Base-by-base conservation (phyloP, 2,888 invertebrate genomes). In the Melieria picta region DNA sequence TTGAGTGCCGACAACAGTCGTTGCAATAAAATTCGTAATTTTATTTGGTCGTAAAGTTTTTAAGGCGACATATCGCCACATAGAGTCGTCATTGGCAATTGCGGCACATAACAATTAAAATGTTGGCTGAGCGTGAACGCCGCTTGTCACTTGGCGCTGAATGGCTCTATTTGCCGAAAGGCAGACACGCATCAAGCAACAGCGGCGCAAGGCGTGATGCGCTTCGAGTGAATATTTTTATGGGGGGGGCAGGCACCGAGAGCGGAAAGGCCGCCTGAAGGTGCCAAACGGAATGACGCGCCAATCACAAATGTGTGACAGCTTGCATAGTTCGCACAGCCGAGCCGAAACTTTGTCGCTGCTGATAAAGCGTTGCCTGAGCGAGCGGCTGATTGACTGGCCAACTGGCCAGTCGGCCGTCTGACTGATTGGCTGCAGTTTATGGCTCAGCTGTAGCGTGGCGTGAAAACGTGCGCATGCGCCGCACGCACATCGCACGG, bases 391-490 rank as follows among this genome's bases (percentile, higher is more conserved):
- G 30, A 30, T 30, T 30, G 30, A 30, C 1, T 30, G 30, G 30
- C 30, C 30, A 30, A 30, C 30, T 30, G 30, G 30, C 30, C 30
- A 30, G 30, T 30, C 3, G 3, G 2, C 30, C 30, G 30, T 1
- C 30, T 30, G 30, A 30, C 30, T 30, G 30, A 30, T 30, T 30
- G 30, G 30, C 30, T 30, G 30, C 30, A 30, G 30, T 30, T 30
- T 2, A 2, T 30, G 30, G 30, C 30, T 30, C 30, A 30, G 3
- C 30, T 30, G 30, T 30, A 30, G 30, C 58, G 65, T 61, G 61
- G 63, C 56, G 63, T 52, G 61, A 62, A 74, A 74, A 62, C 65
- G 65, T 60, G 71, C 69, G 71, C 71, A 69, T 69, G 73, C 71
- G 71, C 61, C 50, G 68, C 72, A 64, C 73, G 65, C 56, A 62